phyloP scores from a whole-genome alignment of 2,888 invertebrate species.

The Liopterus haemorrhoidalis region DNA sequence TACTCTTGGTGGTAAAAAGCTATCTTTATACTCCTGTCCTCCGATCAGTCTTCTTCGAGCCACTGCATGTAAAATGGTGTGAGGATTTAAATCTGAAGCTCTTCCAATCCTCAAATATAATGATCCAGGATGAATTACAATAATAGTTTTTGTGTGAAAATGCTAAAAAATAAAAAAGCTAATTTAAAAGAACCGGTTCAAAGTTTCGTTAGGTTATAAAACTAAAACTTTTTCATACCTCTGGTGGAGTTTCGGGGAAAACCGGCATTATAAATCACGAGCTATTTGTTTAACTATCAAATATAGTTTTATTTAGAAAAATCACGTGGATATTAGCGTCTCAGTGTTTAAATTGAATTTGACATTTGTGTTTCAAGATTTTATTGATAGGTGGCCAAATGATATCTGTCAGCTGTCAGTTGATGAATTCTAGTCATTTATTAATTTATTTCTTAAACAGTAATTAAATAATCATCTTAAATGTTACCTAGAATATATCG shows the following conservation, averaged over 20 bases:
- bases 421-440: slow-evolving; percentile 27
- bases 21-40: slow-evolving; percentile 52
- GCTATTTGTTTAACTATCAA: too few species aligned
- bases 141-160: slow-evolving; percentile 72
- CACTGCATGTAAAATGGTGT: slow-evolving; percentile 78
- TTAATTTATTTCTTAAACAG: slow-evolving; percentile 6
- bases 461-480: slow-evolving; percentile 26
- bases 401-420: slow-evolving; percentile 17
- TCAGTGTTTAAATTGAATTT: too few species aligned
- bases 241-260: slow-evolving; percentile 29
- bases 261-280: slow-evolving; percentile 24
- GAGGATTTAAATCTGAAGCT: slow-evolving; percentile 83
- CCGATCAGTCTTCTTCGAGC: slow-evolving; percentile 60
- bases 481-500: slow-evolving; percentile 56
- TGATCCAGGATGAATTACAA: slow-evolving; percentile 94
- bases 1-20: slow-evolving; percentile 60
- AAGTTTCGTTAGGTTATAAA: not conserved
- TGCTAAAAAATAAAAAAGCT: slow-evolving; percentile 49
- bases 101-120: slow-evolving; percentile 81
- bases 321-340: too few species aligned
- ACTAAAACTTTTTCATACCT: slow-evolving; percentile 18
- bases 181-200: not conserved
- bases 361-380: slow-evolving; percentile 14
- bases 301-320: too few species aligned
- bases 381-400: slow-evolving; percentile 6